phyloP scores from a whole-genome alignment of 2,888 invertebrate species.

The Rotaria macrura region DNA sequence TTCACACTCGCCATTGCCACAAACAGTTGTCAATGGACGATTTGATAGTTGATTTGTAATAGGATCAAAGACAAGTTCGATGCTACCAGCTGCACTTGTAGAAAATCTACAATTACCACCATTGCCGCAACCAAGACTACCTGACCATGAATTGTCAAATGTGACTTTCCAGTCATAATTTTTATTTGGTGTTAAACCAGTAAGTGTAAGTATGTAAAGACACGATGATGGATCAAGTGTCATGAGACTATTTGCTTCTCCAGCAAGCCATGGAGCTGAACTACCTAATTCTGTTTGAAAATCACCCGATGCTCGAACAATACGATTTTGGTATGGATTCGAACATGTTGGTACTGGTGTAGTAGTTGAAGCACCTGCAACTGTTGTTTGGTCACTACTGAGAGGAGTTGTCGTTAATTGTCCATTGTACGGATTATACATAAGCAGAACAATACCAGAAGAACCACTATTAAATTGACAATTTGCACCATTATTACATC shows the following conservation, averaged over 20 bases:
- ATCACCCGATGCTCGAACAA: slow-evolving; percentile 32
- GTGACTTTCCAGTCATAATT: slow-evolving; percentile 32
- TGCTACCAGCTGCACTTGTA: slow-evolving; percentile 26
- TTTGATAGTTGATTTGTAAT: slow-evolving; percentile 19
- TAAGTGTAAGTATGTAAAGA: slow-evolving; percentile 23
- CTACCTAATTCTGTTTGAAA: slow-evolving; percentile 24
- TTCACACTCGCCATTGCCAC: slow-evolving; percentile 31
- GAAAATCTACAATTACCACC: slow-evolving; percentile 28
- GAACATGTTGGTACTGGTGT: slow-evolving; percentile 11
- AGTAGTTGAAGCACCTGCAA: slow-evolving; percentile 3
- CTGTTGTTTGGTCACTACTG: not conserved
- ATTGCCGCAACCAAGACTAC: slow-evolving; percentile 24
- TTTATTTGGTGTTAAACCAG: slow-evolving; percentile 26
- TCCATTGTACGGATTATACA: not conserved
- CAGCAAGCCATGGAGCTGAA: slow-evolving; percentile 23
- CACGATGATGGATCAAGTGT: slow-evolving; percentile 23
- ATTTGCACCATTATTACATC: slow-evolving; percentile 22
- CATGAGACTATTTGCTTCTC: slow-evolving; percentile 28
- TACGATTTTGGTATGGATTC: slow-evolving; percentile 4
- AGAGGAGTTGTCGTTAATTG: not conserved
- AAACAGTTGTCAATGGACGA: slow-evolving; percentile 21
- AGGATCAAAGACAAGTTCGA: slow-evolving; percentile 25
- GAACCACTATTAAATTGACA: slow-evolving; percentile 24
- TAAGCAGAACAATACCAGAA: slow-evolving; percentile 19
- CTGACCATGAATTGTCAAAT: slow-evolving; percentile 26